Conservation (phyloP, 2,797 vertebrate genomes). For the Masticophis lateralis region DNA sequence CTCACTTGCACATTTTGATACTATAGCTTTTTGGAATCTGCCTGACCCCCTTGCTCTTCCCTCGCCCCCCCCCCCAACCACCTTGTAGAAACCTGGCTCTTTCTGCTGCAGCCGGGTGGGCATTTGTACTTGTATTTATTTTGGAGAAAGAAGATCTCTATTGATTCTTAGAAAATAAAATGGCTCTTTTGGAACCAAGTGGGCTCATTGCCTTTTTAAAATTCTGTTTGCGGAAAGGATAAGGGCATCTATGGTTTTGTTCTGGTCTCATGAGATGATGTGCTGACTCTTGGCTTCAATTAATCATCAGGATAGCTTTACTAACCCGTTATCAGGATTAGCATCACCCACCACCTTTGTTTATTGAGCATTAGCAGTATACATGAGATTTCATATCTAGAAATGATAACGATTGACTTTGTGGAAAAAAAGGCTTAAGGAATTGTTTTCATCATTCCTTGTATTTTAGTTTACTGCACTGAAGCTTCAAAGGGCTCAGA, state of each 20-base stretch:
- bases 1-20: slow-evolving; percentile 59
- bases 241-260: background rate
- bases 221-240: background rate
- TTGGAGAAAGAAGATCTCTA: slow-evolving; percentile 76
- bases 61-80: background rate
- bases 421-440: background rate
- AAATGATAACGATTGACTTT: background rate
- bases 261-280: background rate
- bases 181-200: slow-evolving; percentile 57
- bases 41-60: background rate
- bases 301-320: background rate
- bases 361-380: background rate
- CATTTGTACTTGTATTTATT: slow-evolving; percentile 80
- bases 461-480: background rate
- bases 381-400: background rate
- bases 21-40: slow-evolving; percentile 55
- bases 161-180: slow-evolving; percentile 79
- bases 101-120: slow-evolving; percentile 56
- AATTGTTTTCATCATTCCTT: background rate
- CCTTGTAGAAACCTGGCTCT: slow-evolving; percentile 43
- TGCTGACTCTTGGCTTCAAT: background rate
- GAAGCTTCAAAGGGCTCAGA: background rate
- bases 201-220: background rate
- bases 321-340: background rate
- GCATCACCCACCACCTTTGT: background rate